phyloP scores from a whole-genome alignment of 2,797 vertebrate genomes.

The Lindbergichthys nudifrons region DNA sequence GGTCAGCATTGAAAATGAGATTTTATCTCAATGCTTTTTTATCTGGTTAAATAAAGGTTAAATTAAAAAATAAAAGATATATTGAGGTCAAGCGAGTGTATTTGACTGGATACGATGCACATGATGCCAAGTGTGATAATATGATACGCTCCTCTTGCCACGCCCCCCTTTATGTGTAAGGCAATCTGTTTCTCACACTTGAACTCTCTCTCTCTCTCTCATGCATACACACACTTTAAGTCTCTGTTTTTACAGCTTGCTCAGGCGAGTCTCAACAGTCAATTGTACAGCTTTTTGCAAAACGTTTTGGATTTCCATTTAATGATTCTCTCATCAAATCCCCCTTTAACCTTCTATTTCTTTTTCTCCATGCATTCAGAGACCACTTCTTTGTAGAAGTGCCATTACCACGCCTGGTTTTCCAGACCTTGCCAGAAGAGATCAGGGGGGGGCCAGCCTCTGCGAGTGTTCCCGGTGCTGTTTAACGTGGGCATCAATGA shows the following conservation, averaged over 20 bases:
- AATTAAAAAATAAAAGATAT: too few species aligned
- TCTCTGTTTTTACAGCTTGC: conserved; percentile 36
- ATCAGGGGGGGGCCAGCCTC: conserved; percentile 92
- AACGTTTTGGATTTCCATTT: conserved; percentile 2
- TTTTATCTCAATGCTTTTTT: too few species aligned
- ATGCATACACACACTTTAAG: background rate
- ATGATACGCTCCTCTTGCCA: background rate
- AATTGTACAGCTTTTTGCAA: conserved; percentile 8
- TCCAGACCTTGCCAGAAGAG: conserved; percentile 91
- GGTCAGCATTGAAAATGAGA: too few species aligned
- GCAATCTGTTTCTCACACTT: background rate
- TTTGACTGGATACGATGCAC: background rate
- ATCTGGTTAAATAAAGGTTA: too few species aligned
- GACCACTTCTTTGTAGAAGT: conserved; percentile 94
- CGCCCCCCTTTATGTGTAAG: background rate
- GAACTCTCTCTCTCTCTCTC: background rate
- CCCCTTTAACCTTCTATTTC: background rate
- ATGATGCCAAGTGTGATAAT: conserved; percentile 6
- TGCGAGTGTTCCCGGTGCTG: conserved; percentile 91
- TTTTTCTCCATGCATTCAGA: conserved; percentile 74
- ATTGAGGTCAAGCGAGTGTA: too few species aligned
- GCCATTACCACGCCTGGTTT: conserved; percentile 91
- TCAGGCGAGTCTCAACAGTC: conserved; percentile 36
- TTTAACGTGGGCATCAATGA: conserved; percentile 99
- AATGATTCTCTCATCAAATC: background rate